Base-by-base conservation (phyloP, 2,113 vertebrate species). In the Butorides virescens region DNA sequence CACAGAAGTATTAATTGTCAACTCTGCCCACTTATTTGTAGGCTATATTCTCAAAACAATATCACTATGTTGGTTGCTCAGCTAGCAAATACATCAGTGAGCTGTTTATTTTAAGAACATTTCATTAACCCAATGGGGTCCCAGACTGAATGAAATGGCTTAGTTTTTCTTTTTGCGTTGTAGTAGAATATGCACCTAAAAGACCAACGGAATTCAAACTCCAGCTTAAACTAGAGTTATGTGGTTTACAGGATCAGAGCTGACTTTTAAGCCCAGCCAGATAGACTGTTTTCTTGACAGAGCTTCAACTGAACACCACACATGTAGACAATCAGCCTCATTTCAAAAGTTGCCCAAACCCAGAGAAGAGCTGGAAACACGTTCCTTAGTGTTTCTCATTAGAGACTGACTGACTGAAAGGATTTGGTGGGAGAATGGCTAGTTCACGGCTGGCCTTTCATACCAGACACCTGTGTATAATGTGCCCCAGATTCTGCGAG, bases 251-350 rank as follows among this genome's bases (percentile, higher is more conserved):
- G 78, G 56, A 93, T 75, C 62, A 46, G 62, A 79, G 34, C n/a
- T 95, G 82, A 53, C 83, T 96, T 94, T 89, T 81, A 92, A 95
- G 92, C 39, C 36, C 67, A 88, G 84, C 42, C 70, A 93, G 66
- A 55, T 0, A 42, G 71, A 83, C 36, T 62, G 61, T 63, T 95
- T 83, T 86, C 76, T 68, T 84, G 90, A 87, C 63, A 75, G 92
- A 70, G 66, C 44, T 93, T 83, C 90, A 85, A 36, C 23, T 29
- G 88, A 90, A 56, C 89, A 82, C 89, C 72, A 96, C 96, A 97
- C 84, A 86, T 97, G 96, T 62, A 91, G 90, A 96, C 92, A 95
- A 97, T 97, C 94, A 97, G 86, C 15, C 50, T 74, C 21, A 5
- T 84, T 93, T 95, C 61, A 93, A 75, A 79, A 84, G 59, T 13